These are phyloP conservation scores for Balaenoptera acutorostrata DNA, from an alignment of 2,113 vertebrate species.

Conservation along the genomic window DNA sequence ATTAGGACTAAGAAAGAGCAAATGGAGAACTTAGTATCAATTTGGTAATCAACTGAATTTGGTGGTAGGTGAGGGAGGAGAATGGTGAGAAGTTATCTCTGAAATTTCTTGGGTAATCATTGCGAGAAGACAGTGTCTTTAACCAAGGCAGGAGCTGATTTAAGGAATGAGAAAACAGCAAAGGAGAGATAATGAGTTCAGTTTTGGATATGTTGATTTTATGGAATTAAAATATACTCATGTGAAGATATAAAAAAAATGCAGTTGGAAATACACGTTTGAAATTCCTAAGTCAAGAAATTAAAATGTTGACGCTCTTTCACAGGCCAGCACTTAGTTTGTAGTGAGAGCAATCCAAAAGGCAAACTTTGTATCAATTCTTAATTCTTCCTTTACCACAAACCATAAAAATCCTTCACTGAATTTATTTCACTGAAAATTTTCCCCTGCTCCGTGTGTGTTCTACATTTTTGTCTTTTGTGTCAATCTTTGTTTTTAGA, in stretches of 20 bases:
- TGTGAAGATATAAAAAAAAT: neutral
- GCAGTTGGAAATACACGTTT: neutral
- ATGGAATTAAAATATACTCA: neutral
- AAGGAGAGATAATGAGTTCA: neutral
- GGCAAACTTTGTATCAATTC: neutral
- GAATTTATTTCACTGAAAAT: conserved; percentile 27
- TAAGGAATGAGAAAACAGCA: neutral
- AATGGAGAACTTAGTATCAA: neutral
- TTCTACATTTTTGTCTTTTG: conserved; percentile 44
- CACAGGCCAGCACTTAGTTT: neutral
- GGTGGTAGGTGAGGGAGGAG: neutral
- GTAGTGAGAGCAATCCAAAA: neutral
- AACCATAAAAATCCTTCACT: conserved; percentile 28
- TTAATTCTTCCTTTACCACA: neutral
- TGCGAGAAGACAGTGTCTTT: neutral
- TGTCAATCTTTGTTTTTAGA: conserved; percentile 62
- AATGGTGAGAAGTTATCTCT: neutral
- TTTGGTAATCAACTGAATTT: neutral
- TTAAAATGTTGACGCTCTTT: neutral
- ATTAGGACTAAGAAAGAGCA: neutral
- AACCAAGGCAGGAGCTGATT: neutral
- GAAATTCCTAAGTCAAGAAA: neutral
- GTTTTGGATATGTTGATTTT: neutral
- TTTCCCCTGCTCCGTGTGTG: conserved; percentile 6
- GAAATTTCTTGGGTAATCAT: neutral